Evolutionary conservation across 2,797 vertebrate species (phyloP), one percentile per base, ranked within the genome.

Genomic region (Galago senegalensis): DNA sequence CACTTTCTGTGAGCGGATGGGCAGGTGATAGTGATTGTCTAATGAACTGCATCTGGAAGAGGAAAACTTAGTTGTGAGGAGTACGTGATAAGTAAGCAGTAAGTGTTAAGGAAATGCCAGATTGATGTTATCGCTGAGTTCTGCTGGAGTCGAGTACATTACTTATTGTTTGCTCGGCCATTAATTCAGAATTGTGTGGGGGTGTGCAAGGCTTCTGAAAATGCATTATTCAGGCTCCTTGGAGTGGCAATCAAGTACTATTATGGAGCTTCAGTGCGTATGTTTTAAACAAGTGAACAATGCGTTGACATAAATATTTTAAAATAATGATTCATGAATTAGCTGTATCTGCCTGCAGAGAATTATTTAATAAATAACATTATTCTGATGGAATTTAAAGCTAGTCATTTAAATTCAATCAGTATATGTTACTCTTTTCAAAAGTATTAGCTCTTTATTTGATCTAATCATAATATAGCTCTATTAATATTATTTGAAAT

Each of bases 261-360:
- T 97, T 97, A 94, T 89, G 97, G 96, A 94, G 96, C 94, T 96
- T 97, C 97, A 97, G 95, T 98, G 98, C 98, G 97, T 98, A 97
- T 98, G 93, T 98, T 98, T 97, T 98, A 81, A 96, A 97, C 96
- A 98, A 98, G 95, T 96, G 98, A 98, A 98, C 98, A 98, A 97
- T 97, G 97, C 98, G 98, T 96, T 98, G 97, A 98, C 98, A 98
- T 98, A 98, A 69, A 81, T 97, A 97, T 98, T 98, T 97, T 81
- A 93, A 97, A 96, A 97, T 97, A 98, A 43, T 0, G 61, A 96
- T 92, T 98, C 89, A 65, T 93, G 97, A 95, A 95, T 97, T 98
- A 98, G 94, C 83, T 95, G 67, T 97, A 97, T 98, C 97, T 98
- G 91, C 93, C 87, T 94, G 90, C 92, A 95, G 97, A 98, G 95